Evolutionary conservation across 2,113 vertebrate genomes (phyloP).

Genomic region (Colaptes auratus): DNA sequence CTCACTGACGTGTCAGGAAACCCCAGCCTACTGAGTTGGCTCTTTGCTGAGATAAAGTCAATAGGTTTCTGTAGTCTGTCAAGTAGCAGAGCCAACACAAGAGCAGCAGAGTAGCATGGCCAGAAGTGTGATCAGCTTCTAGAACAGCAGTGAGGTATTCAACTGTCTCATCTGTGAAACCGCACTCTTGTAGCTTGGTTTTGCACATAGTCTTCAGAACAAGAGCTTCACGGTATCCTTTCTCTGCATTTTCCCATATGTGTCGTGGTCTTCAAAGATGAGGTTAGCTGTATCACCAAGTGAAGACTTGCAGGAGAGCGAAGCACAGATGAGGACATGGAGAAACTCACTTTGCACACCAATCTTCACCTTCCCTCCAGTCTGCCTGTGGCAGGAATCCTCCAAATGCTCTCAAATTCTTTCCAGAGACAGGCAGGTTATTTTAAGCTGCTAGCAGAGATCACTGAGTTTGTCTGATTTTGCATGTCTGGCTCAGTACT

Average conservation of each 20-base stretch:
- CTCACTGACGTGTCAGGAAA: background rate
- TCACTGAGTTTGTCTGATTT: background rate
- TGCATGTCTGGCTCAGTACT: background rate
- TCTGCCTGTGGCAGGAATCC: background rate
- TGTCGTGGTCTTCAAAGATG: background rate
- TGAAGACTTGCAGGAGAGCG: background rate
- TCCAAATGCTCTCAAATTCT: background rate
- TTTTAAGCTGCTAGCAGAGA: background rate
- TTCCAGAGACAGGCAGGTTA: background rate
- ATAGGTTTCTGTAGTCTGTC: background rate
- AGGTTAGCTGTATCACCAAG: background rate
- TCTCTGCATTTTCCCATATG: background rate
- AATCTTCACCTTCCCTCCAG: background rate
- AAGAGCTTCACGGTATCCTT: background rate
- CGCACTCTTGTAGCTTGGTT: constrained; percentile 13
- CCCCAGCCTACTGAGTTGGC: background rate
- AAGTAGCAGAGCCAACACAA: background rate
- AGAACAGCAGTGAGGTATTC: background rate
- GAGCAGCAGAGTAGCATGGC: background rate
- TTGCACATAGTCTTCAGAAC: background rate
- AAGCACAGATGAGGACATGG: background rate
- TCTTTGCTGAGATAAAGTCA: background rate
- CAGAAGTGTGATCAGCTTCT: constrained; percentile 13
- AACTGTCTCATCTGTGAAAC: background rate
- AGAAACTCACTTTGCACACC: background rate